phyloP scores from a whole-genome alignment of 2,888 invertebrate genomes.

The Scrobipalpa atriplicella region DNA sequence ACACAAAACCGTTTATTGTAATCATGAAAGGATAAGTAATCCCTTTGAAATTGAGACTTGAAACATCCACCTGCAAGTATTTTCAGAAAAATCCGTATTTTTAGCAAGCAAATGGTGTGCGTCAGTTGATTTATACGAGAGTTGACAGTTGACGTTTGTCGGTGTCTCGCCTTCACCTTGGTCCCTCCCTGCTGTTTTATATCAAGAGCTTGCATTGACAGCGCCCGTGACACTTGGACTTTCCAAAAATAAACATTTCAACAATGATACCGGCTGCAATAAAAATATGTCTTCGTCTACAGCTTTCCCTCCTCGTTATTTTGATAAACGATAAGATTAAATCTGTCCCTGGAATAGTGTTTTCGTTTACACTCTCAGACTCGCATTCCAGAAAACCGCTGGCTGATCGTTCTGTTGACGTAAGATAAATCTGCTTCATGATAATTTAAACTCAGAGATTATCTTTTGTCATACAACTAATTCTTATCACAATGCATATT shows the following conservation, averaged over 20 bases:
- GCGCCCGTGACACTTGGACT: slow-evolving; percentile 69
- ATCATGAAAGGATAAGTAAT: not conserved
- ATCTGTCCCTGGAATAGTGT: not conserved
- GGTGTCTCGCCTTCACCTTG: slow-evolving; percentile 77
- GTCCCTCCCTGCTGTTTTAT: slow-evolving; percentile 64
- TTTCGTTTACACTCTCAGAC: slow-evolving; percentile 34
- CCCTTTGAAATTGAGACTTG: not conserved
- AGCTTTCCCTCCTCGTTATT: slow-evolving; percentile 30
- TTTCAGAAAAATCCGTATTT: slow-evolving; percentile 31
- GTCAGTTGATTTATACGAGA: slow-evolving; percentile 67
- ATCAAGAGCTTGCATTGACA: slow-evolving; percentile 68
- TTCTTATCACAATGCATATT: not conserved
- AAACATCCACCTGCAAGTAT: not conserved
- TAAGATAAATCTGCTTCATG: not conserved
- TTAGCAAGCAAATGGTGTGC: slow-evolving; percentile 49
- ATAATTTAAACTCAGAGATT: not conserved
- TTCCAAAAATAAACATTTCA: slow-evolving; percentile 71
- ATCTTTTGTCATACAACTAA: not conserved
- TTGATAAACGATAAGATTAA: slow-evolving; percentile 5
- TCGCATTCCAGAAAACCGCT: slow-evolving; percentile 39
- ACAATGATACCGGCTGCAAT: slow-evolving; percentile 65
- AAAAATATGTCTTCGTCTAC: slow-evolving; percentile 58
- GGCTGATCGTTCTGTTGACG: not conserved
- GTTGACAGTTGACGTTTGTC: slow-evolving; percentile 62
- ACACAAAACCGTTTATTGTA: not conserved